A percentile compares a stretch with the other conserved stretches of the same genome.
Evolutionary conservation across 2,888 invertebrate genomes (phyloP).

Genomic region (Stenotaenia linearis): DNA sequence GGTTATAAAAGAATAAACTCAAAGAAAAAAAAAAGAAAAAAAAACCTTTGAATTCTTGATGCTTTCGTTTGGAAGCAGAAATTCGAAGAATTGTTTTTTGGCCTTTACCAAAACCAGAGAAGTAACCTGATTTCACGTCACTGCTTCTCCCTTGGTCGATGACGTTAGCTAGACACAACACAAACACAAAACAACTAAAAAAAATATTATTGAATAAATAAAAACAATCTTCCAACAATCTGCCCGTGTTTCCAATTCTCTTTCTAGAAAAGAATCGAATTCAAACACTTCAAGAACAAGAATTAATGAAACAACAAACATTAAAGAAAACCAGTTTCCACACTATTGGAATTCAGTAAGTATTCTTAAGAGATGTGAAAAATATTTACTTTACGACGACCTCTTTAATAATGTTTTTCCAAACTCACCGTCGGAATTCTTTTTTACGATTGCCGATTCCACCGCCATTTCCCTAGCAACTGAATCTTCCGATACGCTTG

Average conservation of each 20-base stretch:
- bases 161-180: neutral
- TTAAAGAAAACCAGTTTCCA: no score
- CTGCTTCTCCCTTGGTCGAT: neutral
- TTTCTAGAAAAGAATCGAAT: neutral
- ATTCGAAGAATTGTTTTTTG: neutral
- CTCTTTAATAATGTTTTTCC: constrained; percentile 55
- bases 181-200: neutral
- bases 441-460: neutral
- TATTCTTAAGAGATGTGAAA: neutral
- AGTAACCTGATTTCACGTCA: neutral
- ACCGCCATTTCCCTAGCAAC: constrained; percentile 53
- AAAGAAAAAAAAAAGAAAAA: neutral
- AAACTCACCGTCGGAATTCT: constrained; percentile 60
- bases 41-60: constrained; percentile 24
- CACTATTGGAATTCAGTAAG: neutral
- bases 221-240: neutral
- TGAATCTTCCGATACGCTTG: constrained; percentile 74
- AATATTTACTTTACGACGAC: no score
- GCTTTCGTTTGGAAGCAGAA: constrained; percentile 10
- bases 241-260: neutral
- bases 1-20: neutral
- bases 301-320: no score
- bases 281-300: neutral
- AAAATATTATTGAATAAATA: neutral
- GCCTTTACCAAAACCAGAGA: neutral